Evolutionary conservation across 2,113 vertebrate genomes (phyloP).

Genomic region (Channa maculata): DNA sequence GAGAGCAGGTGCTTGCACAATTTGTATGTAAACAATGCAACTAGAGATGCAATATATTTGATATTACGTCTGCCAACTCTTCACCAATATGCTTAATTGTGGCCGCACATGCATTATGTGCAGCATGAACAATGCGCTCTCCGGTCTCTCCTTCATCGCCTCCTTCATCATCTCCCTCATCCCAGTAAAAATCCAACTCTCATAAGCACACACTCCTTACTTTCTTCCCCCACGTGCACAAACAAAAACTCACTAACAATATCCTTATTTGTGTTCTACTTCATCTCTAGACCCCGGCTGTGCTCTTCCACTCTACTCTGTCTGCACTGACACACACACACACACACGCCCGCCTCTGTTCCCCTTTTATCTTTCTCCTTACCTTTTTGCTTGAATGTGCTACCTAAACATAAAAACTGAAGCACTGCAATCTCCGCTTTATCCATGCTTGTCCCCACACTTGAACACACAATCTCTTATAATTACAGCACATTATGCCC

Average conservation of each 20-base stretch:
- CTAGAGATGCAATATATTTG: too few relatives aligned
- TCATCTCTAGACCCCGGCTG: too few relatives aligned
- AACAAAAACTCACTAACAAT: too few relatives aligned
- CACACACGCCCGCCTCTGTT: slow-evolving; percentile 2
- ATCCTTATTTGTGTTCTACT: too few relatives aligned
- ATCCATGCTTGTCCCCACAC: slow-evolving; percentile 31
- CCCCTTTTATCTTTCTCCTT: neutral
- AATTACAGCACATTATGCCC: slow-evolving; percentile 38
- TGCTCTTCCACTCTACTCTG: too few relatives aligned
- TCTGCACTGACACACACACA: neutral
- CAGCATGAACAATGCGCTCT: slow-evolving; percentile 1
- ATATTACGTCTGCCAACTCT: neutral
- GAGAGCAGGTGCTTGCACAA: too few relatives aligned
- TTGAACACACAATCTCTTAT: slow-evolving; percentile 2
- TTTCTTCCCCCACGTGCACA: too few relatives aligned
- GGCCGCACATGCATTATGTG: neutral
- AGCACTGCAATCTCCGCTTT: neutral
- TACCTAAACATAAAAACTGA: neutral
- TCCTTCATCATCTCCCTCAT: neutral
- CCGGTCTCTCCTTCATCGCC: neutral
- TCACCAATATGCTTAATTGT: neutral
- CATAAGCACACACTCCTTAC: too few relatives aligned
- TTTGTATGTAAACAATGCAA: too few relatives aligned
- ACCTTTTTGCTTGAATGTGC: slow-evolving; percentile 12
- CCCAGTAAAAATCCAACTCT: neutral